Evolutionary conservation across 2,888 invertebrate genomes (phyloP).

Genomic region (Oxytorus armatus): DNA sequence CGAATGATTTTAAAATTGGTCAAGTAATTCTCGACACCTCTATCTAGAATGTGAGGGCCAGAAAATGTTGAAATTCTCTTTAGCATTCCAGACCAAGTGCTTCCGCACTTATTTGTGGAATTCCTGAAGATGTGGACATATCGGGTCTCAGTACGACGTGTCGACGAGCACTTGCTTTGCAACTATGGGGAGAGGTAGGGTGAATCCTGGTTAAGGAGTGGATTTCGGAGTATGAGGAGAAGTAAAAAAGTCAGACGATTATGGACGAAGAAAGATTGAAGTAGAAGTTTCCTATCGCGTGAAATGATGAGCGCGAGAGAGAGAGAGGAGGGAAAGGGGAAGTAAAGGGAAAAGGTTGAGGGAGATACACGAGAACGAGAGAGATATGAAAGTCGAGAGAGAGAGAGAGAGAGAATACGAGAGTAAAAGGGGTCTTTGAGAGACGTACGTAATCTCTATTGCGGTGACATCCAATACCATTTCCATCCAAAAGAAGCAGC

Average conservation of each 20-base stretch:
- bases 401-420: slow-evolving; percentile 55
- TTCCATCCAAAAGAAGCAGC: slow-evolving; percentile 70
- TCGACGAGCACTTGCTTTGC: too few relatives aligned
- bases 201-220: too few relatives aligned
- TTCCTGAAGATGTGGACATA: too few relatives aligned
- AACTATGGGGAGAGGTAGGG: too few relatives aligned
- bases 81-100: too few relatives aligned
- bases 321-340: slow-evolving; percentile 33
- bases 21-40: too few relatives aligned
- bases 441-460: slow-evolving; percentile 80
- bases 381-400: slow-evolving; percentile 55
- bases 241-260: slow-evolving; percentile 18
- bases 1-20: too few relatives aligned
- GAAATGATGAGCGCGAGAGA: slow-evolving; percentile 47
- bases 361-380: slow-evolving; percentile 55
- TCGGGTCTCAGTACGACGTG: too few relatives aligned
- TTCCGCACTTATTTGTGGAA: too few relatives aligned
- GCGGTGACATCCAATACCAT: slow-evolving; percentile 81
- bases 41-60: too few relatives aligned
- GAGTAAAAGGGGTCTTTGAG: slow-evolving; percentile 74
- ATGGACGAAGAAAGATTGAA: slow-evolving; percentile 39
- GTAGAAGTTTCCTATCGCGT: slow-evolving; percentile 46
- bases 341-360: slow-evolving; percentile 16
- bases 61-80: too few relatives aligned
- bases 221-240: too few relatives aligned